Conservation (phyloP, 2,797 vertebrate species). For the Buphagus erythrorhynchus region DNA sequence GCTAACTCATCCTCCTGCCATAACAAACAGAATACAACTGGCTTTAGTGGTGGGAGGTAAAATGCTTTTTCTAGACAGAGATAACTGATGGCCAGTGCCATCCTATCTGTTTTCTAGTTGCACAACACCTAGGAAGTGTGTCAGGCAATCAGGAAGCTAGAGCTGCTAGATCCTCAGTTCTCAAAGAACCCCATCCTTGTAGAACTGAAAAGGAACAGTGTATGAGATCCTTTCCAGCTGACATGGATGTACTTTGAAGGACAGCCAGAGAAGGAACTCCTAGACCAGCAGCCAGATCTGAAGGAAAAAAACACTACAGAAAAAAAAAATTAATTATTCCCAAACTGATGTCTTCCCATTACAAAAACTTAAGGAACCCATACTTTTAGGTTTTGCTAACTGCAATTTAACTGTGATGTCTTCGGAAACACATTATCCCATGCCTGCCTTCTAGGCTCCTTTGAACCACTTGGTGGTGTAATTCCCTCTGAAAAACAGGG, state of each 20-base stretch:
- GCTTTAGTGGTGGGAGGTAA: background rate
- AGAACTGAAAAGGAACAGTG: background rate
- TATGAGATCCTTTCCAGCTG: background rate
- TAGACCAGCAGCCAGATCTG: background rate
- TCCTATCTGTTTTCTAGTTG: background rate
- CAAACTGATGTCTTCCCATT: background rate
- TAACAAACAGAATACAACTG: background rate
- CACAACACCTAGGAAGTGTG: background rate
- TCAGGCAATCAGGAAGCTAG: rapidly evolving
- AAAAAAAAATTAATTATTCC: background rate
- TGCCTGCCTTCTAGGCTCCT: background rate
- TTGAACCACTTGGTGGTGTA: background rate
- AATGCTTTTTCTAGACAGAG: background rate
- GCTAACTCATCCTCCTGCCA: background rate
- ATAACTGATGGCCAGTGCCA: background rate
- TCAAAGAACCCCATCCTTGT: background rate
- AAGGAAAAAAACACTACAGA: background rate
- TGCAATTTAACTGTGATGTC: background rate
- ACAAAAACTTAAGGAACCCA: background rate
- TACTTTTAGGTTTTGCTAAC: background rate
- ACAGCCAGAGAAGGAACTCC: background rate
- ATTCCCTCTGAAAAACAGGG: background rate
- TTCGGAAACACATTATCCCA: background rate
- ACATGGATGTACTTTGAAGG: background rate
- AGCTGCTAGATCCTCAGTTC: background rate